Evolutionary conservation across 2,797 vertebrate genomes (phyloP).

Genomic region (Hoplostethus mediterraneus): DNA sequence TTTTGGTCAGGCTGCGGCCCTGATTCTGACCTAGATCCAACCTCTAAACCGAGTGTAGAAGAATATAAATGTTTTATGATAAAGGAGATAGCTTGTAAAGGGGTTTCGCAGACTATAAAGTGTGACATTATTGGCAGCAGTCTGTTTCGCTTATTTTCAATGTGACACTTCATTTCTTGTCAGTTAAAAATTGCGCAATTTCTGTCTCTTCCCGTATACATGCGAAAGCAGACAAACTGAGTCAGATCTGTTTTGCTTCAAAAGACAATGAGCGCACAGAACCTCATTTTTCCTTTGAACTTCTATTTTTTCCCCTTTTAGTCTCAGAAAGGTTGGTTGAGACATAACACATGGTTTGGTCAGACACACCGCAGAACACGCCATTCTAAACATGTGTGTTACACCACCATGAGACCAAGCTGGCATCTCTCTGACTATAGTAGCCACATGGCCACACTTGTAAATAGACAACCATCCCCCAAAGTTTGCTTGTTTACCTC

Average conservation of each 20-base stretch:
- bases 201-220: conserved; percentile 5
- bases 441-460: conserved; percentile 32
- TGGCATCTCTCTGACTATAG: conserved; percentile 42
- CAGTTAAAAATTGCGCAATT: conserved; percentile 38
- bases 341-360: conserved; percentile 71
- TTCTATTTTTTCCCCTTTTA: not conserved
- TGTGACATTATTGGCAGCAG: conserved; percentile 8
- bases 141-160: not conserved
- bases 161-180: conserved; percentile 16
- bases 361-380: conserved; percentile 58
- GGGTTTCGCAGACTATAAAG: not conserved
- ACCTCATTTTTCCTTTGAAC: conserved; percentile 35
- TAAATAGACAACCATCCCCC: conserved; percentile 30
- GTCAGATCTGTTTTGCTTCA: conserved; percentile 58
- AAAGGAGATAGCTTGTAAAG: conserved; percentile 9
- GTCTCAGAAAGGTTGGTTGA: conserved; percentile 62
- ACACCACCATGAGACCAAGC: conserved; percentile 48
- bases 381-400: conserved; percentile 50
- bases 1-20: not conserved
- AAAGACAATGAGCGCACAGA: conserved; percentile 26
- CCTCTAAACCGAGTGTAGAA: conserved; percentile 10
- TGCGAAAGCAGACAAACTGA: conserved; percentile 24
- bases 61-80: conserved; percentile 13
- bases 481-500: conserved; percentile 13
- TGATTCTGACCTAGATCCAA: not conserved